Evolutionary conservation across 2,888 invertebrate species (phyloP), one percentile per base, ranked within the genome.

Genomic region (Meganola albula): DNA sequence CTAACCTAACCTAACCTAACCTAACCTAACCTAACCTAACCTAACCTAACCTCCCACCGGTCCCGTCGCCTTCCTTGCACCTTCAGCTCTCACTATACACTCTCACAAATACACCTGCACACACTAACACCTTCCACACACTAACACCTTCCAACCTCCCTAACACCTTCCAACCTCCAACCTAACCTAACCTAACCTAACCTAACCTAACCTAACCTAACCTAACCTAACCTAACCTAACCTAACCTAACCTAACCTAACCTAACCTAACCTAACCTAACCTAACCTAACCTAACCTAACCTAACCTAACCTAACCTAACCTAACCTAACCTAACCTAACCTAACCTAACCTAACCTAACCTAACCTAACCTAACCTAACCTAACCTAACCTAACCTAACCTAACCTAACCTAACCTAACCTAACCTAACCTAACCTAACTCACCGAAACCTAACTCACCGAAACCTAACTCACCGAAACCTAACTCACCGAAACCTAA

Each of bases 1-100:
- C 42, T 41, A 42, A 42, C 43, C 39, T 39, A 43, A 43, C 43
- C 43, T 43, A 43, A 43, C 43, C 39, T 34, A 43, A 43, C 43
- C 43, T 39, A 44, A 39, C 44, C 35, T 32, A 44, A 39, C 44
- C 44, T 31, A 44, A 39, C 44, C 44, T 40, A 44, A 44, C 39
- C 44, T 33, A 38, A 38, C 38, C 38, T 38, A 38, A 42, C 42
- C 42, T 38, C 35, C 24, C 32, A 36, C 30, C 29, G 24, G 25
- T 31, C 24, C 34, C 27, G 16, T 6, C 4, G 4, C 6, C 6
- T 4, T 16, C 4, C 6, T 5, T 4, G 16, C 16, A 16, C 4
- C 16, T 4, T 4, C 4, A 6, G 16, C 6, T 6, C 16, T 5
- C 6, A 6, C 16, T 16, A 6, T 4, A 6, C 16, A 16, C 16